Percentiles rank a stretch among this genome's conserved stretches.
Conservation (phyloP, 2,797 vertebrate species). For the Etheostoma perlongum region DNA sequence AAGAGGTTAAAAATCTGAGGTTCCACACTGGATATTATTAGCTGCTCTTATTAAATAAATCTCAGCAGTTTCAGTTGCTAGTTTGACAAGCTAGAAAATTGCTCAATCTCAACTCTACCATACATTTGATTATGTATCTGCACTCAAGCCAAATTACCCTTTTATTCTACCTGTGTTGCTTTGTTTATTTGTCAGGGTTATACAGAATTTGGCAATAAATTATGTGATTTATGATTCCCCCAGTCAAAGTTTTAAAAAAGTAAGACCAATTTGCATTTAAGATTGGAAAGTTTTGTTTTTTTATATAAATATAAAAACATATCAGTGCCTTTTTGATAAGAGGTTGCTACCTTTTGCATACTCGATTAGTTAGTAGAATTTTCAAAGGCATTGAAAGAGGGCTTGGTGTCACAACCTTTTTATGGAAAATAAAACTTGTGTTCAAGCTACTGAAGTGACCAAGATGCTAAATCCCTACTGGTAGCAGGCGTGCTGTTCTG, state of each 20-base stretch:
- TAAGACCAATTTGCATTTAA: neutral
- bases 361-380: neutral
- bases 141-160: neutral
- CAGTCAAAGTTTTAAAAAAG: neutral
- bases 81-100: neutral
- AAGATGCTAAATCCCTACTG: slow-evolving; percentile 7
- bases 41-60: neutral
- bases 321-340: slow-evolving; percentile 19
- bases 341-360: neutral
- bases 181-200: neutral
- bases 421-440: neutral
- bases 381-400: neutral
- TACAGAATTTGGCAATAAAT: neutral
- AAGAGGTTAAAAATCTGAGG: neutral
- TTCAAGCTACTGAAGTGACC: neutral
- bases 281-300: slow-evolving; percentile 6
- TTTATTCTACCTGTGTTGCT: neutral
- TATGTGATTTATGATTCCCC: slow-evolving; percentile 4
- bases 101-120: neutral
- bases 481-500: neutral
- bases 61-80: neutral
- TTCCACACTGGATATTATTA: neutral
- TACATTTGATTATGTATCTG: neutral
- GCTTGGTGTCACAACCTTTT: neutral
- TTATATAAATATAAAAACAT: slow-evolving; percentile 3